A percentile compares a stretch with the other conserved stretches of the same genome.
Evolutionary conservation across 2,113 vertebrate species (phyloP).

Genomic region (Anser cygnoides): DNA sequence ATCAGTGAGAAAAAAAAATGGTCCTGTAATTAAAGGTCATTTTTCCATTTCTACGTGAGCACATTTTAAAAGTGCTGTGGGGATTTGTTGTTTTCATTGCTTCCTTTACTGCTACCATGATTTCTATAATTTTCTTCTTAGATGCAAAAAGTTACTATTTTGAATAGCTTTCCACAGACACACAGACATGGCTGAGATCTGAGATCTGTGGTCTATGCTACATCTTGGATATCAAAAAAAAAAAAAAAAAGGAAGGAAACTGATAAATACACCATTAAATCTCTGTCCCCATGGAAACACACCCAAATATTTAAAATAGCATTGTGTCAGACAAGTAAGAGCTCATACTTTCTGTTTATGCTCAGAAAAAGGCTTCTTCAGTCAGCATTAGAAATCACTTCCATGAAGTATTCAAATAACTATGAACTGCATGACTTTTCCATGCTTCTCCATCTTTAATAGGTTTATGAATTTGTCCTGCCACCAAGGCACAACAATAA

Average conservation of each 20-base stretch:
- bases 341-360: conserved; percentile 21
- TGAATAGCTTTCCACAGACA: neutral
- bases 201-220: neutral
- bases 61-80: neutral
- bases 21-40: neutral
- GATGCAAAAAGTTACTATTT: neutral
- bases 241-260: neutral
- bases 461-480: conserved; percentile 20
- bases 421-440: neutral
- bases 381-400: conserved; percentile 13
- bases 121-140: neutral
- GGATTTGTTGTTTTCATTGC: neutral
- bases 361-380: conserved; percentile 16
- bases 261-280: conserved; percentile 36
- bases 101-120: neutral
- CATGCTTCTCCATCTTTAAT: neutral
- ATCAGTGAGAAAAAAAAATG: neutral
- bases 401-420: neutral
- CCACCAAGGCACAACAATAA: neutral
- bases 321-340: conserved; percentile 9
- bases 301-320: conserved; percentile 52
- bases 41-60: neutral
- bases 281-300: conserved; percentile 35
- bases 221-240: neutral
- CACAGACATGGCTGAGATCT: neutral